Conservation (phyloP, 1,140 invertebrate genomes). For the Lutraria rhynchaena region DNA sequence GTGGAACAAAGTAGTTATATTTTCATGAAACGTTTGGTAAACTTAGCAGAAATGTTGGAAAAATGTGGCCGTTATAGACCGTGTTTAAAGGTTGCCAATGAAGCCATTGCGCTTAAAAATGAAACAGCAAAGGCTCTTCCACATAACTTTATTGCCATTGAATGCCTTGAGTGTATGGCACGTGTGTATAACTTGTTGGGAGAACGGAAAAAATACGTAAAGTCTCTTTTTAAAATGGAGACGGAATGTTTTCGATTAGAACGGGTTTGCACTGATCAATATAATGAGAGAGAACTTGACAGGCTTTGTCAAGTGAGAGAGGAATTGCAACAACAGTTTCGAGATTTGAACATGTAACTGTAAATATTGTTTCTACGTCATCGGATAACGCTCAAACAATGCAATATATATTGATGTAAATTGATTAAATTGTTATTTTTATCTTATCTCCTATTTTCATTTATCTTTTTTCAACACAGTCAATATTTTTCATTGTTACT, state of each 20-base stretch:
- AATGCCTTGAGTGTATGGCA: conserved; percentile 35
- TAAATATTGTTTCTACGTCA: no score
- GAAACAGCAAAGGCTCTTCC: background rate
- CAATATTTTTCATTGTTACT: no score
- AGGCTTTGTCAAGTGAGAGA: no score
- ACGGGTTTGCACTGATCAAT: no score
- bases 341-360: no score
- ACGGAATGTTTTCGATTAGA: conserved; percentile 18
- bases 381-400: no score
- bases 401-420: no score
- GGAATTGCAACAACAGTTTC: no score
- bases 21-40: conserved; percentile 25
- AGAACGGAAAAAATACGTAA: background rate
- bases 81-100: conserved; percentile 1
- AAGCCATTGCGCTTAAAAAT: background rate
- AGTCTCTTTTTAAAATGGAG: conserved; percentile 9
- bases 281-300: no score
- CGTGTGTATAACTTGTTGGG: background rate
- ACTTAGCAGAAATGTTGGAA: conserved; percentile 27
- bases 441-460: no score
- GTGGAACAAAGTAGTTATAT: background rate
- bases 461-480: no score
- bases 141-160: conserved; percentile 24
- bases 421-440: no score
- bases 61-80: background rate